Evolutionary conservation across 2,888 invertebrate species (phyloP).

Genomic region (Tetragnatha montana): DNA sequence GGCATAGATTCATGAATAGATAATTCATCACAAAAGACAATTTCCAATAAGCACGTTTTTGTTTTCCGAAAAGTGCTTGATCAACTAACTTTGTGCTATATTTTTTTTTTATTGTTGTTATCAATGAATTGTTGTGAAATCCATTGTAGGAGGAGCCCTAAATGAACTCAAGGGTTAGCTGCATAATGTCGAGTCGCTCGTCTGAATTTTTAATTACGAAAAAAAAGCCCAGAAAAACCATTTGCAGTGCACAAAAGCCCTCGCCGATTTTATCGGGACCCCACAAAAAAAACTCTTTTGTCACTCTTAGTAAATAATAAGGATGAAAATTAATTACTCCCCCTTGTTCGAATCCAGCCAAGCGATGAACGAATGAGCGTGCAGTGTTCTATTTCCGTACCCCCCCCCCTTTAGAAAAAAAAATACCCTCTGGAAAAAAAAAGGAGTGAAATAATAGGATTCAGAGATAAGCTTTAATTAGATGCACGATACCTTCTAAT

Average conservation of each 20-base stretch:
- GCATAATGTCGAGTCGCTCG: too few species aligned
- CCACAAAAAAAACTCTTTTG: conserved; percentile 25
- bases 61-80: too few species aligned
- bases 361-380: conserved; percentile 37
- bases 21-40: too few species aligned
- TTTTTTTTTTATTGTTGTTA: too few species aligned
- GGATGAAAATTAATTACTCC: conserved; percentile 61
- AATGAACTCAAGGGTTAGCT: too few species aligned
- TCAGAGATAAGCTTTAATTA: conserved; percentile 68
- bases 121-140: too few species aligned
- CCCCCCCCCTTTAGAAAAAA: conserved; percentile 33
- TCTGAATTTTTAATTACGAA: neutral
- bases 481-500: conserved; percentile 68
- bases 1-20: too few species aligned
- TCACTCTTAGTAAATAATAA: conserved; percentile 28
- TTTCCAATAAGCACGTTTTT: too few species aligned
- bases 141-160: too few species aligned
- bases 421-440: conserved; percentile 25
- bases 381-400: conserved; percentile 37
- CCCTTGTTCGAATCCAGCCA: conserved; percentile 57
- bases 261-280: neutral
- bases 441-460: conserved; percentile 58
- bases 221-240: conserved; percentile 6
- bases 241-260: neutral
- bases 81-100: too few species aligned